Percentiles rank a stretch among this genome's conserved stretches.
These are phyloP conservation scores for Neuroterus valhalla DNA, from an alignment of 1,140 invertebrate species.

Conservation along the genomic window DNA sequence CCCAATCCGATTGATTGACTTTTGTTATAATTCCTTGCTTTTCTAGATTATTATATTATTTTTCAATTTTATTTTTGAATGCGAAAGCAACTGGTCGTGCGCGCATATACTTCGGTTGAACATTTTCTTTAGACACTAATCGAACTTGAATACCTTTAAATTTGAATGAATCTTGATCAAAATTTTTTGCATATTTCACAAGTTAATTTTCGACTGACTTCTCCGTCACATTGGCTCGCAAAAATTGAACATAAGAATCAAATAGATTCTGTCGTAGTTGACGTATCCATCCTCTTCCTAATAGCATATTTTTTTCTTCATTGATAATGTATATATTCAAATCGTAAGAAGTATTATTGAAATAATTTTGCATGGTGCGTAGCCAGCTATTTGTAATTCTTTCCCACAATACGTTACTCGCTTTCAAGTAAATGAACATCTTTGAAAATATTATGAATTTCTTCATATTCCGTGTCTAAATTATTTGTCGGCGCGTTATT, in stretches of 20 bases:
- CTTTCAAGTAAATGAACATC: too few relatives aligned
- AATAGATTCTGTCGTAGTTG: neutral
- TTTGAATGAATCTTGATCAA: constrained; percentile 53
- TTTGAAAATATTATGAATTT: too few relatives aligned
- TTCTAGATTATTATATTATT: constrained; percentile 37
- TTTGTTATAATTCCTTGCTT: constrained; percentile 37
- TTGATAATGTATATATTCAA: too few relatives aligned
- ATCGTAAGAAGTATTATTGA: constrained; percentile 18
- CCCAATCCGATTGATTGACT: constrained; percentile 35
- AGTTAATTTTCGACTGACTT: neutral
- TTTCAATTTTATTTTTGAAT: too few relatives aligned
- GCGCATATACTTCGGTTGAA: too few relatives aligned
- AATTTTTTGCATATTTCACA: constrained; percentile 23
- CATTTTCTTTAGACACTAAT: constrained; percentile 30
- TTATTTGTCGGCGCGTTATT: too few relatives aligned
- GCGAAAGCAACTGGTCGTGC: neutral
- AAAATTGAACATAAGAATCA: neutral
- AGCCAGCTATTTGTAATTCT: constrained; percentile 31
- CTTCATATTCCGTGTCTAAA: too few relatives aligned
- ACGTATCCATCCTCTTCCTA: too few relatives aligned
- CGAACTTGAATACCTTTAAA: constrained; percentile 39
- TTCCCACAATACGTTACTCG: constrained; percentile 34
- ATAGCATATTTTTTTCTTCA: too few relatives aligned
- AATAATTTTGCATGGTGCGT: constrained; percentile 32
- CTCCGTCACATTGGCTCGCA: neutral